Conservation (phyloP, 1,140 invertebrate species). For the Holotrichia oblita region DNA sequence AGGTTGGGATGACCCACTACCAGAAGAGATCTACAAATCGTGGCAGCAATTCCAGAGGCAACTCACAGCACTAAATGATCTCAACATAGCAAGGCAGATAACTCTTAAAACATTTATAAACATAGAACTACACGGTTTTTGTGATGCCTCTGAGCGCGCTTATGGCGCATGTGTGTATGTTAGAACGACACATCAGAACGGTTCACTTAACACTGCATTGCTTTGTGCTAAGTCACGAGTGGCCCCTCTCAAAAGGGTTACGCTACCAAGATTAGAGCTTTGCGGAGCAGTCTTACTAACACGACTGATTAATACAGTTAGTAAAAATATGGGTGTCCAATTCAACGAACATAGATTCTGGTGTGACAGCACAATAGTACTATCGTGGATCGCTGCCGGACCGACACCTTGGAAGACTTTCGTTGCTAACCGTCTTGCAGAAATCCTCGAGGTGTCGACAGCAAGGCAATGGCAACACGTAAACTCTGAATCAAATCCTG, state of each 20-base stretch:
- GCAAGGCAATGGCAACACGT: no score
- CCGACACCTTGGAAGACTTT: neutral
- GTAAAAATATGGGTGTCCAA: neutral
- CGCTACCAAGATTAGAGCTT: neutral
- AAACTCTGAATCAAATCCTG: no score
- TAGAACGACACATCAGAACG: no score
- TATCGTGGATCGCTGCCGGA: neutral
- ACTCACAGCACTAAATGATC: no score
- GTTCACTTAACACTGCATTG: neutral
- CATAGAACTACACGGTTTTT: neutral
- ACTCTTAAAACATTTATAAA: no score
- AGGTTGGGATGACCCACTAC: no score
- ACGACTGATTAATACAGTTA: neutral
- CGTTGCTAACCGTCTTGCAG: neutral
- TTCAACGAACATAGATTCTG: neutral
- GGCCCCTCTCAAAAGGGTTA: neutral
- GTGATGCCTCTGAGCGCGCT: neutral
- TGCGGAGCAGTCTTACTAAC: neutral
- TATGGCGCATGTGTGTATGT: no score
- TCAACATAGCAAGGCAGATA: no score
- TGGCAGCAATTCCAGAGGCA: no score
- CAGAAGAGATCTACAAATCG: no score
- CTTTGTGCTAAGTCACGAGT: neutral
- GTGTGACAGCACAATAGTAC: neutral
- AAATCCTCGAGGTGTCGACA: no score